Conservation (phyloP, 2,797 vertebrate species). For the Tolypeutes matacus region DNA sequence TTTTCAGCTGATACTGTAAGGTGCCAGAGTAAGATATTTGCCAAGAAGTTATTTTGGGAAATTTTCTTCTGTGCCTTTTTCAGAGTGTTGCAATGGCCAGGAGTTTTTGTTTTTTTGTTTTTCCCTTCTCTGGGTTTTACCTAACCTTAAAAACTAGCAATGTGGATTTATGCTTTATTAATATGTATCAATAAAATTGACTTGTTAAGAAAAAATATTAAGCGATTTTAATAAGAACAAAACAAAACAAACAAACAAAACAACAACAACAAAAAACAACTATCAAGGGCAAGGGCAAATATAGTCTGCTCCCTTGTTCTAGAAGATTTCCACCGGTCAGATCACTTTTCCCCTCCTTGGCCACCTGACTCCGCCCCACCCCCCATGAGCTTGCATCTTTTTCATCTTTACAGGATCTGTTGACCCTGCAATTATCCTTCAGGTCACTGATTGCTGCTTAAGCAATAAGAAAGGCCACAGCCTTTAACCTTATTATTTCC, state of each 20-base stretch:
- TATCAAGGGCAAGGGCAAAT: slow-evolving; percentile 64
- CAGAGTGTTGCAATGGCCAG: slow-evolving; percentile 26
- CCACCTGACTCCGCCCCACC: not conserved
- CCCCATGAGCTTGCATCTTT: slow-evolving; percentile 70
- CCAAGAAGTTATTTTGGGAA: slow-evolving; percentile 73
- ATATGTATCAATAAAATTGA: no score
- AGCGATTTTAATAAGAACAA: no score
- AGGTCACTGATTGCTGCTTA: slow-evolving; percentile 49
- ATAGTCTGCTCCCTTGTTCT: slow-evolving; percentile 33
- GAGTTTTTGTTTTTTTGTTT: not conserved
- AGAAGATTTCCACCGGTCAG: slow-evolving; percentile 52
- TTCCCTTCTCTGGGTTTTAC: slow-evolving; percentile 15
- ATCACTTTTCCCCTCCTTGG: not conserved
- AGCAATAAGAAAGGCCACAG: slow-evolving; percentile 51
- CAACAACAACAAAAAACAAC: not conserved
- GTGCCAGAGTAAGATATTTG: slow-evolving; percentile 49
- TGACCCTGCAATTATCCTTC: slow-evolving; percentile 37
- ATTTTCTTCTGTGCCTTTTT: slow-evolving; percentile 41
- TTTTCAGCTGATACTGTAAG: slow-evolving; percentile 19
- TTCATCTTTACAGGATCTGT: slow-evolving; percentile 73
- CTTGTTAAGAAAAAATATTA: no score
- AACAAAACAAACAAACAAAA: no score
- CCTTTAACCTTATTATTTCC: slow-evolving; percentile 53
- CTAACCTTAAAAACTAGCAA: slow-evolving; percentile 75
- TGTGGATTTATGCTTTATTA: no score